Evolutionary conservation across 2,113 vertebrate genomes (phyloP).

Genomic region (Pan paniscus): DNA sequence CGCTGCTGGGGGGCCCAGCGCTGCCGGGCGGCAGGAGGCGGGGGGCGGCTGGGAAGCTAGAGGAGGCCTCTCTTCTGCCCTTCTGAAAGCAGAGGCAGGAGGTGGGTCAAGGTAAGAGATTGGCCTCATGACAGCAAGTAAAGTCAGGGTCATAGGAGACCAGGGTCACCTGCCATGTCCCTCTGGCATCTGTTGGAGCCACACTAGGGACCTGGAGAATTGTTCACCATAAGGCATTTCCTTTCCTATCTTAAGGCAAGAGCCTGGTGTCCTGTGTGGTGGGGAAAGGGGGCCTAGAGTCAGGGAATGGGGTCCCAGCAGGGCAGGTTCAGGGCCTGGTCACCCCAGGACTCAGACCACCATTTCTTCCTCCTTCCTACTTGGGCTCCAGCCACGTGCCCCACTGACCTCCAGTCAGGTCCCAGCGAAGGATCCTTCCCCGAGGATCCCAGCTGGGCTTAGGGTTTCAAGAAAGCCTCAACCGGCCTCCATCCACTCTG

Average conservation of each 20-base stretch:
- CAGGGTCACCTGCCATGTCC: neutral
- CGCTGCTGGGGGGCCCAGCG: rapidly evolving
- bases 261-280: rapidly evolving
- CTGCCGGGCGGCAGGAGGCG: neutral
- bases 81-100: neutral
- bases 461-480: neutral
- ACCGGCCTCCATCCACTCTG: rapidly evolving
- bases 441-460: neutral
- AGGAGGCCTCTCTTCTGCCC: neutral
- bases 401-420: neutral
- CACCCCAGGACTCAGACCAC: too few relatives aligned
- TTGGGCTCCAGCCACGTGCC: neutral
- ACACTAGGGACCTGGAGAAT: neutral
- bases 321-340: neutral
- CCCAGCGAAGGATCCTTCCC: neutral
- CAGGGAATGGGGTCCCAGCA: neutral
- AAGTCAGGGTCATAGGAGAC: neutral
- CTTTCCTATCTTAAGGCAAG: neutral
- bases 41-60: neutral
- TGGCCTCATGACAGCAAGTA: rapidly evolving
- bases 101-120: too few relatives aligned
- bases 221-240: neutral
- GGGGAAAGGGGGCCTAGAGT: neutral
- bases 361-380: neutral
- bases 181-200: neutral